Evolutionary conservation across 2,797 vertebrate species (phyloP).

Genomic region (Apogon talboti): DNA sequence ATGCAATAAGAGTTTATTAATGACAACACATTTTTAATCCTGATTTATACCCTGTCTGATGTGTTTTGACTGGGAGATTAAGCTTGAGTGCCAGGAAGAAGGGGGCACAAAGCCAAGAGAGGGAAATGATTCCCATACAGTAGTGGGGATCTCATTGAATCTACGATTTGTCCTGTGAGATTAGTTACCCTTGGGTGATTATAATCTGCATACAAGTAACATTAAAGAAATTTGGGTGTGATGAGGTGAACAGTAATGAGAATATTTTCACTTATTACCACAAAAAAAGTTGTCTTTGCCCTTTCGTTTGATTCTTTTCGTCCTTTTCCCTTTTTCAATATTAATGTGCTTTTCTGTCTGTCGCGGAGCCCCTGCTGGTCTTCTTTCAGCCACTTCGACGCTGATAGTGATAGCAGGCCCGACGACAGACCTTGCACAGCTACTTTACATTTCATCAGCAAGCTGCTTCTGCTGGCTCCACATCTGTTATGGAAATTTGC

Average conservation of each 20-base stretch:
- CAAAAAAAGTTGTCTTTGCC: slow-evolving; percentile 11
- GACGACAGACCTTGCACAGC: slow-evolving; percentile 52
- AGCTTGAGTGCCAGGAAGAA: slow-evolving; percentile 39
- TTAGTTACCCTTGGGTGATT: slow-evolving; percentile 34
- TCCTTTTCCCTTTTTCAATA: slow-evolving; percentile 8
- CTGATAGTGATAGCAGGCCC: slow-evolving; percentile 73
- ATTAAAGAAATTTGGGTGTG: slow-evolving; percentile 22
- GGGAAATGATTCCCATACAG: slow-evolving; percentile 39
- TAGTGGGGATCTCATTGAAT: slow-evolving; percentile 29
- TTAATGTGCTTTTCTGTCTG: slow-evolving; percentile 47
- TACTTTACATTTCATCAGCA: slow-evolving; percentile 77
- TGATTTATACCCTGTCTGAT: slow-evolving; percentile 51
- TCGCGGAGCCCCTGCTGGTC: slow-evolving; percentile 48
- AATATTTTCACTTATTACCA: not conserved
- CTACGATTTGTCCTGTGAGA: slow-evolving; percentile 31
- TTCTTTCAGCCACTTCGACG: slow-evolving; percentile 58
- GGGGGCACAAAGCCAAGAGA: slow-evolving; percentile 28
- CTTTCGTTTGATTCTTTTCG: slow-evolving; percentile 30
- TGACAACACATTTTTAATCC: slow-evolving; percentile 59
- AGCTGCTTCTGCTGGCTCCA: slow-evolving; percentile 72
- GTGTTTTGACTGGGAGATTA: slow-evolving; percentile 65
- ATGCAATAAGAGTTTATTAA: slow-evolving; percentile 37
- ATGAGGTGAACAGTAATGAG: slow-evolving; percentile 13
- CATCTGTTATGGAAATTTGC: slow-evolving; percentile 82
- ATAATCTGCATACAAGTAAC: slow-evolving; percentile 12